Conservation (phyloP, 2,113 vertebrate species). For the Pedetes capensis region DNA sequence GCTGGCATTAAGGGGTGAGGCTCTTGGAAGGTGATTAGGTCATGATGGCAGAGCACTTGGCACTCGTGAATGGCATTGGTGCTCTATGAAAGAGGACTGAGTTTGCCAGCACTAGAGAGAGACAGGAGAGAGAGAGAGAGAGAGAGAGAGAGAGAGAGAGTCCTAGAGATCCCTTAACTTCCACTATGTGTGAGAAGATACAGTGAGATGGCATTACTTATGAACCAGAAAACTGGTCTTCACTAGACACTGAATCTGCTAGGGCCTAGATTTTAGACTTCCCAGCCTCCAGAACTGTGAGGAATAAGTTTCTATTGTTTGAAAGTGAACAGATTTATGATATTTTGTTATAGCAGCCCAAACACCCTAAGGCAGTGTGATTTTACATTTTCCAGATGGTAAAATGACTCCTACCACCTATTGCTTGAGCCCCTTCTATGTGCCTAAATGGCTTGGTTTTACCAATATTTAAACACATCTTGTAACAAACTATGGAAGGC, state of each 20-base stretch:
- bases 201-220: no score
- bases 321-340: no score
- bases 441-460: neutral
- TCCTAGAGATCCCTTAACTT: neutral
- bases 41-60: neutral
- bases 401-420: neutral
- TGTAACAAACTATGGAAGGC: neutral
- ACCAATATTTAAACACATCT: neutral
- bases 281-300: no score
- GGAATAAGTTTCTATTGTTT: no score
- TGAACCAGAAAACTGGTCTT: no score
- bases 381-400: neutral
- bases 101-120: neutral
- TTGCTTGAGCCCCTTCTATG: neutral
- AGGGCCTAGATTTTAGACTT: no score
- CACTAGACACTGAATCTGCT: no score
- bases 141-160: neutral
- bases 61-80: neutral
- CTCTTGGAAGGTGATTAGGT: no score
- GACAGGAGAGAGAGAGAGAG: neutral
- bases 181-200: neutral
- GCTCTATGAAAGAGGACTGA: neutral
- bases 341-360: no score
- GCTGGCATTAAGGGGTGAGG: neutral
- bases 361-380: neutral